phyloP scores from a whole-genome alignment of 1,140 invertebrate genomes.

The Aphis craccivora region DNA sequence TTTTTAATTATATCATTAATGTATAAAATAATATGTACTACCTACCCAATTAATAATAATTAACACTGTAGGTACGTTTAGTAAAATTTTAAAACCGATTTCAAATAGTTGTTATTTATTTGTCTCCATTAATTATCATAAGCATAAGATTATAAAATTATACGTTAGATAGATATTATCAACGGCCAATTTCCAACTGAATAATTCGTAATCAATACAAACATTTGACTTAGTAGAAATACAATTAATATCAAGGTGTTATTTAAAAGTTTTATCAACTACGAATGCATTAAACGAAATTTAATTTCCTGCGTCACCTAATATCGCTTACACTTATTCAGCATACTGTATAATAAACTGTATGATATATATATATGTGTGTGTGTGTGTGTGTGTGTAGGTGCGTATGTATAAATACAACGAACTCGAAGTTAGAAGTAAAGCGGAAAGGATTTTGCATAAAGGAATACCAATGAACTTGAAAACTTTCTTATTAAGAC shows the following conservation, averaged over 20 bases:
- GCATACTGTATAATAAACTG: neutral
- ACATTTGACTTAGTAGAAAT: neutral
- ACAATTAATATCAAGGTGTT: neutral
- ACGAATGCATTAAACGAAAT: neutral
- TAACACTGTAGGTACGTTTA: neutral
- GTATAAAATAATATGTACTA: neutral
- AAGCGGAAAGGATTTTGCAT: constrained; percentile 41
- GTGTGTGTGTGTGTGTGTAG: no score
- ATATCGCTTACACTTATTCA: neutral
- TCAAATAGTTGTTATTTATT: neutral
- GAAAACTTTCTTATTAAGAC: constrained; percentile 47
- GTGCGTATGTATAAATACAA: neutral
- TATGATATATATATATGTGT: neutral
- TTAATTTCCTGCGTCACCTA: constrained; percentile 39
- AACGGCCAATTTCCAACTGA: neutral
- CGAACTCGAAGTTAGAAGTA: neutral
- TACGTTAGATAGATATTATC: neutral
- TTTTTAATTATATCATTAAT: neutral
- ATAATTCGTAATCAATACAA: neutral
- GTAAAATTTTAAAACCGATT: neutral
- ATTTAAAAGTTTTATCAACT: constrained; percentile 31
- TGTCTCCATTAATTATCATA: neutral
- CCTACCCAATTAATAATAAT: neutral
- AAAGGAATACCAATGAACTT: constrained; percentile 45
- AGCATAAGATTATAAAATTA: neutral